phyloP scores from a whole-genome alignment of 2,113 vertebrate genomes.

The Pituophis catenifer region DNA sequence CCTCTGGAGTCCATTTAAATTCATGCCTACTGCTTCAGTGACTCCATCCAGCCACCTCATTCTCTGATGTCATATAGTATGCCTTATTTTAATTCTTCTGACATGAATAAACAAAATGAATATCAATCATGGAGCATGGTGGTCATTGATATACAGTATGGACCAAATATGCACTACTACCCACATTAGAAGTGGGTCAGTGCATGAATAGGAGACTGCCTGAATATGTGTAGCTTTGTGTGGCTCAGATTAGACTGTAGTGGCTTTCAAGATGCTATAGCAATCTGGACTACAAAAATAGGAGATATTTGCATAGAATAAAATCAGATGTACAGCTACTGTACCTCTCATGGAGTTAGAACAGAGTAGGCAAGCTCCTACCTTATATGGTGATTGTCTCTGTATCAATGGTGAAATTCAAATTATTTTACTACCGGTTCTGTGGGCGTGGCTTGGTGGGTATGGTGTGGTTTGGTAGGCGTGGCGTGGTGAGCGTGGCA shows the following conservation, averaged over 20 bases:
- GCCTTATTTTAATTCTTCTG: not conserved
- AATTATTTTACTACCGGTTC: too few relatives aligned
- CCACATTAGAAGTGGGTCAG: not conserved
- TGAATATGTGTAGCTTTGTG: not conserved
- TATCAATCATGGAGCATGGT: not conserved
- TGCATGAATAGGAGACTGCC: not conserved
- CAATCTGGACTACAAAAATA: not conserved
- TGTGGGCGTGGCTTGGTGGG: too few relatives aligned
- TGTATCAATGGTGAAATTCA: not conserved
- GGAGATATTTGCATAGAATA: not conserved
- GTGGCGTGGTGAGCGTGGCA: too few relatives aligned
- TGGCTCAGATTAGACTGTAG: not conserved
- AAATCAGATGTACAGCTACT: not conserved
- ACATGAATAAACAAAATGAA: not conserved
- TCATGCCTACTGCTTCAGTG: too few relatives aligned
- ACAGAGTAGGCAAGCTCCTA: not conserved
- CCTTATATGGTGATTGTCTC: not conserved
- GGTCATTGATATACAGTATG: not conserved
- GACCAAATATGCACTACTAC: not conserved
- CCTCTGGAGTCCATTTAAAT: too few relatives aligned
- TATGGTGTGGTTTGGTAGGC: too few relatives aligned
- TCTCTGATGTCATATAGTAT: not conserved
- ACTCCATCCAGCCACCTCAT: too few relatives aligned
- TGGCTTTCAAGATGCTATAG: not conserved
- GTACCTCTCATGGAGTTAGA: not conserved